Evolutionary conservation across 2,888 invertebrate genomes (phyloP).

Genomic region (Lasioglossum pauxillum): DNA sequence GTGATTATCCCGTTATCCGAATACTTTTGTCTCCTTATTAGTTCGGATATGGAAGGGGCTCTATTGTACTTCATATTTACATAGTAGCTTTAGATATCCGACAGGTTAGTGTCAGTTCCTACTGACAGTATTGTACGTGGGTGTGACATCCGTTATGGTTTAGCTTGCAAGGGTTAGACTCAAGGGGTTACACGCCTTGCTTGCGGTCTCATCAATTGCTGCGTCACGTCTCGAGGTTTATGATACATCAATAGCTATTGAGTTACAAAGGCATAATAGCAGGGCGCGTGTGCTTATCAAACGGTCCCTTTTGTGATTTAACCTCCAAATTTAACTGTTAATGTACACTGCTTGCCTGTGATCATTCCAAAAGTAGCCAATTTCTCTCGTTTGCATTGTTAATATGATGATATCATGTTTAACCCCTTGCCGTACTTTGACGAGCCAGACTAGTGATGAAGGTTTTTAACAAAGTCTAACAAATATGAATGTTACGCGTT

Average conservation of each 20-base stretch:
- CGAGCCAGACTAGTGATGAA: too few species aligned
- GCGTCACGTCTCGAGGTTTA: constrained; percentile 1
- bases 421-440: too few species aligned
- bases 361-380: background rate
- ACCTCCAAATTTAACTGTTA: background rate
- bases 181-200: background rate
- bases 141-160: background rate
- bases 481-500: too few species aligned
- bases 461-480: too few species aligned
- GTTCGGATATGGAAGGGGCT: too few species aligned
- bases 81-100: too few species aligned
- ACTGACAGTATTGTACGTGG: background rate
- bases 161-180: background rate
- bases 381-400: background rate
- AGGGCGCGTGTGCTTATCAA: background rate
- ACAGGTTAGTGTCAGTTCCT: background rate
- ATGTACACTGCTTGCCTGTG: background rate
- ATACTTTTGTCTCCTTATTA: too few species aligned
- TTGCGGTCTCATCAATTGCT: background rate
- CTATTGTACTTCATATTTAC: too few species aligned
- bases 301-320: background rate
- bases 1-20: too few species aligned
- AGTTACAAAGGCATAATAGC: background rate
- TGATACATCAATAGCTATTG: constrained; percentile 7
- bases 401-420: background rate